phyloP scores from a whole-genome alignment of 2,888 invertebrate species.

The Zaprionus obscuricornis region DNA sequence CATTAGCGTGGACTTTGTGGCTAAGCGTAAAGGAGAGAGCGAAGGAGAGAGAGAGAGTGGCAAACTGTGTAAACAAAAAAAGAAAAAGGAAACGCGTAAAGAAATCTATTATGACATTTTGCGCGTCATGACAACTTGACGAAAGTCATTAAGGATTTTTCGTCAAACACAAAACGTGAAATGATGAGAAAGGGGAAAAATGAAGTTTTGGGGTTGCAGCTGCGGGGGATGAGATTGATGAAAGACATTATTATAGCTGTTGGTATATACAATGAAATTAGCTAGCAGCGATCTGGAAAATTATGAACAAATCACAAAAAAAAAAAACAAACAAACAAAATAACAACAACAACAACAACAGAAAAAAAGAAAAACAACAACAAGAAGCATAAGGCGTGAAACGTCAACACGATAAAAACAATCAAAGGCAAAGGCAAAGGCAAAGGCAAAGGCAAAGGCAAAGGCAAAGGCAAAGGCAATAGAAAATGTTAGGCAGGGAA shows the following conservation, averaged over 20 bases:
- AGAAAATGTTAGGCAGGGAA: too few relatives aligned
- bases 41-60: background rate
- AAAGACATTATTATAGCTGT: background rate
- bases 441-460: too few relatives aligned
- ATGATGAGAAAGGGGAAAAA: slow-evolving; percentile 7
- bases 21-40: background rate
- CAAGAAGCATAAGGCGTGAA: slow-evolving; percentile 30
- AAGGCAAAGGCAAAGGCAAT: slow-evolving; percentile 14
- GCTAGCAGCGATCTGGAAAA: slow-evolving; percentile 14
- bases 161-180: too few relatives aligned
- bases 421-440: too few relatives aligned
- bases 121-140: slow-evolving; percentile 71
- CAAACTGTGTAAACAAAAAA: slow-evolving; percentile 49
- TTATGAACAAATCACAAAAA: slow-evolving; percentile 31
- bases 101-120: slow-evolving; percentile 77
- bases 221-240: too few relatives aligned
- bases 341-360: slow-evolving; percentile 41
- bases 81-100: slow-evolving; percentile 57
- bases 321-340: slow-evolving; percentile 29
- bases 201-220: slow-evolving; percentile 23
- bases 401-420: slow-evolving; percentile 6
- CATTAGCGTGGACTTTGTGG: slow-evolving; percentile 32
- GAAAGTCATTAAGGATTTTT: slow-evolving; percentile 75
- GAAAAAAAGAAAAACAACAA: too few relatives aligned
- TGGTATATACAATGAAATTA: slow-evolving; percentile 44